phyloP scores from a whole-genome alignment of 30 jellyfish, hydroid and myxozoan genomes.

The Chironex yamaguchii region DNA sequence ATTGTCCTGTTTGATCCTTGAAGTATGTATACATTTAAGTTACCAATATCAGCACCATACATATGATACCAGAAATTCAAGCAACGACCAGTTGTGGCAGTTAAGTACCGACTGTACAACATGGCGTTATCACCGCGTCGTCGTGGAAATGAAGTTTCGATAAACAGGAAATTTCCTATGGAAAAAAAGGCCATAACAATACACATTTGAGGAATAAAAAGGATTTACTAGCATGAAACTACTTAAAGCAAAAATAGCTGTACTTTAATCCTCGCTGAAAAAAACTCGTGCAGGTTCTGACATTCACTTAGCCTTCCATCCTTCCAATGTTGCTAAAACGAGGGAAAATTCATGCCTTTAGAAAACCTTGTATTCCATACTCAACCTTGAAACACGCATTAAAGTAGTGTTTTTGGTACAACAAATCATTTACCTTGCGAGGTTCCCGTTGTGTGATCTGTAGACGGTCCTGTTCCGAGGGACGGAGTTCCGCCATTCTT shows the following conservation, averaged over 20 bases:
- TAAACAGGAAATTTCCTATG: constrained; percentile 84
- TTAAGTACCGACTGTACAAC: constrained; percentile 68
- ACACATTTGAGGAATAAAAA: too few relatives aligned
- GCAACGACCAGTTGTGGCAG: constrained; percentile 74
- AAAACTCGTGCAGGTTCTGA: too few relatives aligned
- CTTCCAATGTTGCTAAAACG: too few relatives aligned
- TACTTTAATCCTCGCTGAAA: too few relatives aligned
- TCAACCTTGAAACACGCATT: too few relatives aligned
- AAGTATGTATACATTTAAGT: constrained; percentile 71
- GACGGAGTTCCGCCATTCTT: constrained; percentile 97
- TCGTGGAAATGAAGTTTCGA: constrained; percentile 93
- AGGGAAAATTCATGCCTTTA: too few relatives aligned
- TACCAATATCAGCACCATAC: constrained; percentile 90
- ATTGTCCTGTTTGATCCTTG: constrained; percentile 56
- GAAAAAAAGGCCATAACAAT: constrained; percentile 22
- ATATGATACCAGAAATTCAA: constrained; percentile 96
- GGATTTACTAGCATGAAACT: too few relatives aligned
- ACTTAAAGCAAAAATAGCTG: too few relatives aligned
- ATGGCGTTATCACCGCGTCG: constrained; percentile 82
- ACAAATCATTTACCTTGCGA: constrained; percentile 71
- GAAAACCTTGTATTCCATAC: too few relatives aligned
- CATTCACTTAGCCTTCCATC: too few relatives aligned
- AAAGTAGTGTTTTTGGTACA: too few relatives aligned
- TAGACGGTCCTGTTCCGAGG: constrained; percentile 96
- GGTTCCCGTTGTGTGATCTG: constrained; percentile 98